Conservation (phyloP, 1,140 invertebrate genomes). For the Triops cancriformis region DNA sequence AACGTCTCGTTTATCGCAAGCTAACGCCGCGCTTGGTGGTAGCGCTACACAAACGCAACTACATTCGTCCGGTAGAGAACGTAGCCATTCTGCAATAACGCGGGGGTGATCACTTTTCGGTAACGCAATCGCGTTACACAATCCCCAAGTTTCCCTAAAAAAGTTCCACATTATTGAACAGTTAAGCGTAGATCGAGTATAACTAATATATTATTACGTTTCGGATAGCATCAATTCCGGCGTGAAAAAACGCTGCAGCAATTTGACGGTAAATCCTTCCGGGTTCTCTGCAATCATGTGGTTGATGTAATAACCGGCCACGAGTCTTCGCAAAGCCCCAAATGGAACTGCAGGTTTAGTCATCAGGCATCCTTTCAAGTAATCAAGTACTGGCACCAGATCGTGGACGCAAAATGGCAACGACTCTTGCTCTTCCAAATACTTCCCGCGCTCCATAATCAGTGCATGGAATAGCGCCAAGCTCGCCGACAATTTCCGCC, state of each 20-base stretch:
- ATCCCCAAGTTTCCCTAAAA: neutral
- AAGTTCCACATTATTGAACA: neutral
- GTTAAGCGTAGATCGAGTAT: neutral
- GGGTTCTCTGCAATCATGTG: neutral
- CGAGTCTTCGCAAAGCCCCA: neutral
- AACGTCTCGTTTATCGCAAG: neutral
- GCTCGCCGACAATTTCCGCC: neutral
- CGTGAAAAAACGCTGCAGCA: neutral
- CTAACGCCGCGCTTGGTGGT: neutral
- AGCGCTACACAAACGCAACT: neutral
- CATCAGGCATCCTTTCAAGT: neutral
- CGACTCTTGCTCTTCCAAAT: neutral
- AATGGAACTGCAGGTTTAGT: neutral
- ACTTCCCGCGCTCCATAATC: slow-evolving; percentile 18
- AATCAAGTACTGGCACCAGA: neutral
- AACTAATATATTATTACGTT: neutral
- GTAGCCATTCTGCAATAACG: neutral
- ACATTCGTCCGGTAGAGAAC: neutral
- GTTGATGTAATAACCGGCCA: neutral
- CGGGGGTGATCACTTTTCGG: neutral
- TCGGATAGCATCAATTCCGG: neutral
- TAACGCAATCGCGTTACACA: neutral
- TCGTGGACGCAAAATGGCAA: neutral
- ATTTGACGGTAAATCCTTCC: neutral
- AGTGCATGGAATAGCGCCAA: slow-evolving; percentile 19